Conservation (phyloP, 1,140 invertebrate genomes). For the Microplitis demolitor region DNA sequence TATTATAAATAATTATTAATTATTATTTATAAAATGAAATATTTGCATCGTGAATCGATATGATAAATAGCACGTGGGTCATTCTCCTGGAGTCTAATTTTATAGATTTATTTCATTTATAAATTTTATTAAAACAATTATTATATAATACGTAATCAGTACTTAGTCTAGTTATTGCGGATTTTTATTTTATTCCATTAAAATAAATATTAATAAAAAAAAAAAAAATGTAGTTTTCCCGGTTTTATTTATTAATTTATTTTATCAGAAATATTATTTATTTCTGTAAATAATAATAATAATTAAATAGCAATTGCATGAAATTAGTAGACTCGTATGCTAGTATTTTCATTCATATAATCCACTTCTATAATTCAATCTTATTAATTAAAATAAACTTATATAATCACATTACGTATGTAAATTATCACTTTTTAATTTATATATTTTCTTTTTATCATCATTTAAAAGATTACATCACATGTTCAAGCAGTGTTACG, state of each 20-base stretch:
- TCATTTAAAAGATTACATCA: slow-evolving; percentile 27
- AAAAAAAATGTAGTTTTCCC: neutral
- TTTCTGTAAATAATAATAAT: too few relatives aligned
- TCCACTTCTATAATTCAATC: slow-evolving; percentile 56
- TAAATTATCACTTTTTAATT: slow-evolving; percentile 37
- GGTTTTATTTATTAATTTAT: too few relatives aligned
- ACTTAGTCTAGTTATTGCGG: too few relatives aligned
- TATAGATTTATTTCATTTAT: slow-evolving; percentile 10
- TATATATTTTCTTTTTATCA: slow-evolving; percentile 17
- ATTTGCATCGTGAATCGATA: slow-evolving; percentile 32
- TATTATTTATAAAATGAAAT: slow-evolving; percentile 30
- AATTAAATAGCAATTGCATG: neutral
- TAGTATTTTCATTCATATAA: slow-evolving; percentile 46
- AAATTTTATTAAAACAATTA: neutral
- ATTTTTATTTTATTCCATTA: too few relatives aligned
- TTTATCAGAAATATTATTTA: too few relatives aligned
- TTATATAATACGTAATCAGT: neutral
- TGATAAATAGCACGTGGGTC: slow-evolving; percentile 42
- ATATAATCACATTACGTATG: slow-evolving; percentile 38
- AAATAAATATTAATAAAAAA: neutral
- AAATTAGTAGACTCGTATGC: neutral
- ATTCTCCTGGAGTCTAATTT: slow-evolving; percentile 47
- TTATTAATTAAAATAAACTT: slow-evolving; percentile 51
- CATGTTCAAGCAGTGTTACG: slow-evolving; percentile 58
- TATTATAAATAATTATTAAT: slow-evolving; percentile 13